Conservation (phyloP, 2,113 vertebrate species). For the Gavia stellata region DNA sequence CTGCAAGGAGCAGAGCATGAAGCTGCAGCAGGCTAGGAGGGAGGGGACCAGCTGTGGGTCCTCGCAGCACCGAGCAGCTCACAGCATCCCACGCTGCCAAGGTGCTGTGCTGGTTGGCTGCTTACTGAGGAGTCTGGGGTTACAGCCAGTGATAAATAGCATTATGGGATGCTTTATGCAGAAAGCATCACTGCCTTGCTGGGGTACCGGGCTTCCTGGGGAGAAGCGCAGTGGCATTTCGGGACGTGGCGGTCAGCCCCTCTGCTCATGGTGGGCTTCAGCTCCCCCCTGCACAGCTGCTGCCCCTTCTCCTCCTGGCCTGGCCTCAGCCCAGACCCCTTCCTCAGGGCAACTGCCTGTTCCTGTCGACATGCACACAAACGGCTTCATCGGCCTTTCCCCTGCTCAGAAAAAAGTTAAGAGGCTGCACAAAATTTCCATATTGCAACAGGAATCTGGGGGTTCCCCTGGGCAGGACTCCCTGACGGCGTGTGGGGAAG, state of each 20-base stretch:
- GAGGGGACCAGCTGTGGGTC: background rate
- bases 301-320: background rate
- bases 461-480: background rate
- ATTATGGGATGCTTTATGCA: background rate
- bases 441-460: background rate
- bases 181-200: background rate
- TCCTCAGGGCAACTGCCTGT: background rate
- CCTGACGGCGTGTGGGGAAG: fast-evolving
- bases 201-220: background rate
- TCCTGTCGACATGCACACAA: background rate
- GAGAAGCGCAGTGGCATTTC: background rate
- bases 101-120: background rate
- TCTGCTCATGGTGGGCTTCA: background rate
- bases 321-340: background rate
- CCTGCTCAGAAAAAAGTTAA: background rate
- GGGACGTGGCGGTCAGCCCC: background rate
- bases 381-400: background rate
- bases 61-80: background rate
- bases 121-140: background rate
- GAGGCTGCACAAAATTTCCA: background rate
- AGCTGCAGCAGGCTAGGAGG: background rate
- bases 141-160: background rate
- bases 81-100: background rate
- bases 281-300: background rate
- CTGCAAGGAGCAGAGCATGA: background rate